These are phyloP conservation scores for Leptoteleia sp. DNA, from an alignment of 1,140 invertebrate genomes.

Conservation along the genomic window DNA sequence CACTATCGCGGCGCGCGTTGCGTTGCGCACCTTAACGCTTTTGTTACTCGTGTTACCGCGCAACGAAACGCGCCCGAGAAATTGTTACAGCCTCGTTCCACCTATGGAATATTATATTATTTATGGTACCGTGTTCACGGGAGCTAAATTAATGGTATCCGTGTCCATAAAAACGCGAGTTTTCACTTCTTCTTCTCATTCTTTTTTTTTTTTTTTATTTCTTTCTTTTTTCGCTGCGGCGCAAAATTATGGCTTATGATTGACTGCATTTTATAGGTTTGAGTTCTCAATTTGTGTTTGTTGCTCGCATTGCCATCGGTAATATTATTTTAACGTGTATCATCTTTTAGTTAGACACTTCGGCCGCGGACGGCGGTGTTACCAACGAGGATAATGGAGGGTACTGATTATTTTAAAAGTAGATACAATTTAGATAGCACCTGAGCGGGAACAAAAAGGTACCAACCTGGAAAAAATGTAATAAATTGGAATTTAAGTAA, in stretches of 20 bases:
- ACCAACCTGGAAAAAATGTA: too few relatives aligned
- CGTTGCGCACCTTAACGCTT: conserved; percentile 42
- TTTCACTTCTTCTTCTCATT: too few relatives aligned
- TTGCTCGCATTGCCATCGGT: background rate
- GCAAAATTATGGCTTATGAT: conserved; percentile 53
- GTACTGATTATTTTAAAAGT: conserved; percentile 27
- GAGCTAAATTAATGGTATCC: conserved; percentile 59
- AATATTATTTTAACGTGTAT: conserved; percentile 32
- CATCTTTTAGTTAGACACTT: conserved; percentile 41
- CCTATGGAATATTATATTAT: conserved; percentile 58
- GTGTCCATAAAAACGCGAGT: conserved; percentile 46
- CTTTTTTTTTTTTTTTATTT: too few relatives aligned
- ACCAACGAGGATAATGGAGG: background rate
- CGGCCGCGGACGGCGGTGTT: background rate
- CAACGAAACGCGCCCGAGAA: conserved; percentile 47
- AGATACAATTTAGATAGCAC: conserved; percentile 13
- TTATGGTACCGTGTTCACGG: conserved; percentile 51
- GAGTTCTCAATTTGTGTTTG: conserved; percentile 43
- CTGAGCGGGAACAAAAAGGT: too few relatives aligned
- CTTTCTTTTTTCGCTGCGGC: conserved; percentile 28
- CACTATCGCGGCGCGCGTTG: conserved; percentile 38
- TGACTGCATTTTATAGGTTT: conserved; percentile 47
- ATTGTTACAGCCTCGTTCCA: conserved; percentile 48
- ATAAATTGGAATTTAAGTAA: too few relatives aligned
- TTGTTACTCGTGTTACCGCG: conserved; percentile 47